These are phyloP conservation scores for Apotomis betuletana DNA, from an alignment of 2,888 invertebrate genomes.

Conservation along the genomic window DNA sequence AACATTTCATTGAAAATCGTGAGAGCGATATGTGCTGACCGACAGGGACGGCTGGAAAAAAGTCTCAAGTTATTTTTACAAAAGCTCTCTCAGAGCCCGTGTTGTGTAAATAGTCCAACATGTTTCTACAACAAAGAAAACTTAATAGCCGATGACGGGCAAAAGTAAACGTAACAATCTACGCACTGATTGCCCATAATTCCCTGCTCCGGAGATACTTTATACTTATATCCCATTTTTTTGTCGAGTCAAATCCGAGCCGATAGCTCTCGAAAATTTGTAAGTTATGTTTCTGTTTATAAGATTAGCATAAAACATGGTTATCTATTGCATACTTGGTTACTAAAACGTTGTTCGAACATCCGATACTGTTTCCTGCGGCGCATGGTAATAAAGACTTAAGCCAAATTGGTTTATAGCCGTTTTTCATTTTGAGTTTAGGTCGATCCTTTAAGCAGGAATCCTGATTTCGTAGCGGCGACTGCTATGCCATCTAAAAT, in stretches of 20 bases:
- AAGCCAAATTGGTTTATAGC: conserved; percentile 60
- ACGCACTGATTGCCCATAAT: conserved; percentile 79
- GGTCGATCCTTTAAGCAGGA: conserved; percentile 72
- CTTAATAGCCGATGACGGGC: conserved; percentile 83
- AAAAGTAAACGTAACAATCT: conserved; percentile 81
- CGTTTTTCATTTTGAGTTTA: conserved; percentile 52
- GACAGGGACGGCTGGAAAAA: conserved; percentile 68
- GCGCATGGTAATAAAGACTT: conserved; percentile 62
- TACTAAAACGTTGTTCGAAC: conserved; percentile 76
- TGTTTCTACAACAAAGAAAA: conserved; percentile 83
- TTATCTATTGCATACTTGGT: conserved; percentile 80
- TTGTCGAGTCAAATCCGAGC: conserved; percentile 47
- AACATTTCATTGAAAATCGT: conserved; percentile 78
- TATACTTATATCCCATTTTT: conserved; percentile 62
- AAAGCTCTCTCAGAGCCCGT: conserved; percentile 74
- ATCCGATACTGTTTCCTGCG: conserved; percentile 66
- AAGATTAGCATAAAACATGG: conserved; percentile 79
- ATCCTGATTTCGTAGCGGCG: conserved; percentile 80
- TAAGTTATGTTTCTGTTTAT: conserved; percentile 75
- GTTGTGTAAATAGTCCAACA: conserved; percentile 83
- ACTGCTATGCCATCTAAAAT: conserved; percentile 84
- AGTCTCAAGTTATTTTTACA: conserved; percentile 72
- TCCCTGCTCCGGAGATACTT: conserved; percentile 50
- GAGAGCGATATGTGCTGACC: conserved; percentile 75
- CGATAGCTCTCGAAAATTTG: conserved; percentile 75